These are phyloP conservation scores for Polydrusus cervinus DNA, from an alignment of 2,888 invertebrate genomes.

Conservation along the genomic window DNA sequence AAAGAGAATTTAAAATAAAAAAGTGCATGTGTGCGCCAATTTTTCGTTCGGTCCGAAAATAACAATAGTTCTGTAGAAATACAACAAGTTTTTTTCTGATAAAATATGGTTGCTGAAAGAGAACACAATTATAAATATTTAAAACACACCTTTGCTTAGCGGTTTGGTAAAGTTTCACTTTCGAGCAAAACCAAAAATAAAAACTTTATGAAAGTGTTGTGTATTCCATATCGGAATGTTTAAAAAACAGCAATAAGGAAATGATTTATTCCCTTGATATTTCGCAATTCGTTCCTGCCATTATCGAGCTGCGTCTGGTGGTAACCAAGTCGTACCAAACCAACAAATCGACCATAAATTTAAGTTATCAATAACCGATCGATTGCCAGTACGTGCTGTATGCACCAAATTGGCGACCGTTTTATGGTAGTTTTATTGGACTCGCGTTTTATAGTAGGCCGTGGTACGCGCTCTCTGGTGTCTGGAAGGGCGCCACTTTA, in stretches of 20 bases:
- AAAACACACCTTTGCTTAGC: no score
- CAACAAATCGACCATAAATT: constrained; percentile 25
- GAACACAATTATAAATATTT: no score
- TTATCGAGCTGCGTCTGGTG: constrained; percentile 17
- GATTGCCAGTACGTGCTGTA: constrained; percentile 31
- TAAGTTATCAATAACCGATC: constrained; percentile 33
- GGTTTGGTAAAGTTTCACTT: no score
- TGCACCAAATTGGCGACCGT: constrained; percentile 26
- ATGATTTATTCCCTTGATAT: neutral
- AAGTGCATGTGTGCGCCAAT: no score
- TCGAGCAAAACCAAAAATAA: no score
- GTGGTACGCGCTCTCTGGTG: constrained; percentile 13
- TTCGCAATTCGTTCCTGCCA: constrained; percentile 1
- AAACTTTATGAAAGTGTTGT: no score
- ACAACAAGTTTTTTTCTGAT: no score
- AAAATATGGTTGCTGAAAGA: no score
- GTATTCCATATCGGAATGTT: neutral
- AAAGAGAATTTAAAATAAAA: no score
- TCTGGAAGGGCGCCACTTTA: constrained; percentile 33
- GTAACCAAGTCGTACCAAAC: constrained; percentile 21
- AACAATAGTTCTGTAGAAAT: no score
- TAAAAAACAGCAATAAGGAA: no score
- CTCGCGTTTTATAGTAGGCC: constrained; percentile 20
- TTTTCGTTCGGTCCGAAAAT: no score
- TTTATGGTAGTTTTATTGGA: constrained; percentile 27